A percentile compares a stretch with the other conserved stretches of the same genome.
These are phyloP conservation scores for Drosophila yooni DNA, from an alignment of 2,888 invertebrate genomes.

Conservation along the genomic window DNA sequence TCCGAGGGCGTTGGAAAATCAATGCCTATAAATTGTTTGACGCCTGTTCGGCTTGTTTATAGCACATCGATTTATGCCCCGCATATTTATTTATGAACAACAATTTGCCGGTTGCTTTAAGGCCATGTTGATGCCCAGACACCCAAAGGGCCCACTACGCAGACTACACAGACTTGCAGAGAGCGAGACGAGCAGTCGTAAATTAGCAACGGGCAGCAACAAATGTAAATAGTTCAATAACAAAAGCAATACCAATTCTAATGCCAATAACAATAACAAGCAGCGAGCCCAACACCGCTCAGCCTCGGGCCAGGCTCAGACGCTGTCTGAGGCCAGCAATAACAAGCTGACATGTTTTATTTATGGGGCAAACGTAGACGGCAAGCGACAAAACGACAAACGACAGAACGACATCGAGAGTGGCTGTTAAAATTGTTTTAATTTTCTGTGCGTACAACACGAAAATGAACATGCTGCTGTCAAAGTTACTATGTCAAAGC, in stretches of 20 bases:
- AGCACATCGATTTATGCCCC: slow-evolving; percentile 65
- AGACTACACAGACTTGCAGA: background rate
- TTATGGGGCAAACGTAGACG: slow-evolving; percentile 74
- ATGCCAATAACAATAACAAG: slow-evolving; percentile 65
- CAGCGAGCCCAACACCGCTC: slow-evolving; percentile 33
- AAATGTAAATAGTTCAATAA: slow-evolving; percentile 81
- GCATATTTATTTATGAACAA: slow-evolving; percentile 77
- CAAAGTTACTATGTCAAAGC: slow-evolving; percentile 32
- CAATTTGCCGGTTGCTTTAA: slow-evolving; percentile 76
- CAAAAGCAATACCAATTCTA: slow-evolving; percentile 58
- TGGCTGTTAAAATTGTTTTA: slow-evolving; percentile 82
- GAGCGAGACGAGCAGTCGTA: slow-evolving; percentile 49
- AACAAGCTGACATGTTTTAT: slow-evolving; percentile 82
- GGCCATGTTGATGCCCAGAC: slow-evolving; percentile 39
- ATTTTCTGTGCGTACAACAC: slow-evolving; percentile 67
- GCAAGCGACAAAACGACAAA: slow-evolving; percentile 45
- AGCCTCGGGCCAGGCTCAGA: slow-evolving; percentile 28
- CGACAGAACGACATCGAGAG: slow-evolving; percentile 50
- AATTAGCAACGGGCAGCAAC: slow-evolving; percentile 70
- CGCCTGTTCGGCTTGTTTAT: slow-evolving; percentile 64
- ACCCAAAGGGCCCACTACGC: slow-evolving; percentile 18
- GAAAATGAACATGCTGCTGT: slow-evolving; percentile 50
- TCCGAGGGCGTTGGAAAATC: slow-evolving; percentile 58
- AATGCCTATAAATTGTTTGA: slow-evolving; percentile 72
- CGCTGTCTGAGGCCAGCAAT: slow-evolving; percentile 57